These are phyloP conservation scores for Xanthorhoe designata DNA, from an alignment of 2,888 invertebrate species.

Conservation along the genomic window DNA sequence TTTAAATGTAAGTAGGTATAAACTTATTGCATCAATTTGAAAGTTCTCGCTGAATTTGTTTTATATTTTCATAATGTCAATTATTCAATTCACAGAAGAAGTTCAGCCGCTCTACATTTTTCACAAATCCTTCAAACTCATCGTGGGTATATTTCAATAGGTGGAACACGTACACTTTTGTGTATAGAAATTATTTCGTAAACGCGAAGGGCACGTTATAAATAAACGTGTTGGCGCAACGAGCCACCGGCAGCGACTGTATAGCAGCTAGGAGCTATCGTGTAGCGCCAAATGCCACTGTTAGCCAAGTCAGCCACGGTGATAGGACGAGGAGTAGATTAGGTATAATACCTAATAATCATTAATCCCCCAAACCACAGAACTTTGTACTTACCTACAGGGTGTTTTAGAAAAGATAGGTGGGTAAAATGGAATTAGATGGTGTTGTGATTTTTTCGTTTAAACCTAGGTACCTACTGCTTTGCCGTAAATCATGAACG, in stretches of 20 bases:
- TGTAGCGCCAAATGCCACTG: no score
- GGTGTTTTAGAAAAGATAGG: not conserved
- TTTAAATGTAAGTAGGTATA: no score
- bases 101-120: not conserved
- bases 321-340: not conserved
- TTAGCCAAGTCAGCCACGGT: constrained; percentile 3
- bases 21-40: no score
- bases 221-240: constrained; percentile 64
- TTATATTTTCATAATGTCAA: no score
- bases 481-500: no score
- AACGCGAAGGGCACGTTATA: constrained; percentile 55
- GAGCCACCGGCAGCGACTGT: constrained; percentile 58
- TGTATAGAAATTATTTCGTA: constrained; percentile 46
- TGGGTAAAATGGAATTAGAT: not conserved
- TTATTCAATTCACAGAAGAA: no score
- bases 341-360: no score
- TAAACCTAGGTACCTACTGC: no score
- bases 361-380: not conserved
- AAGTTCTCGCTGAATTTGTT: no score
- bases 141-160: no score
- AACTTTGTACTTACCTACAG: not conserved
- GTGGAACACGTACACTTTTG: constrained; percentile 14
- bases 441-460: not conserved
- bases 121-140: not conserved
- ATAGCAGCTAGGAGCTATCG: not conserved